These are phyloP conservation scores for Macroramphosus scolopax DNA, from an alignment of 2,797 vertebrate species.

Conservation along the genomic window DNA sequence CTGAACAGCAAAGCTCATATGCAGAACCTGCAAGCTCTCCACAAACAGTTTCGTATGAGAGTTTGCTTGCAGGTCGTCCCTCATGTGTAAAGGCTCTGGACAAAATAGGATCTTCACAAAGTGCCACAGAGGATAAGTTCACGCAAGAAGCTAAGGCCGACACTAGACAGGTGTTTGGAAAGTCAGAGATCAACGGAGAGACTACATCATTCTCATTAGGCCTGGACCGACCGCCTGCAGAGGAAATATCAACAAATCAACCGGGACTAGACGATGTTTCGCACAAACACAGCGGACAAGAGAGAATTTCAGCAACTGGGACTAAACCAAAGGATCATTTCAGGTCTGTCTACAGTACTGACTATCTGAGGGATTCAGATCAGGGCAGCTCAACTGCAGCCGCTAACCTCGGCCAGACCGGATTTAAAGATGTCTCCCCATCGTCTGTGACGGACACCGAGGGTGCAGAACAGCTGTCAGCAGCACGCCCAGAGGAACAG, in stretches of 20 bases:
- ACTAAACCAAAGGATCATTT: too few relatives aligned
- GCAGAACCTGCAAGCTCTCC: constrained; percentile 17
- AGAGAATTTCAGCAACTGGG: neutral
- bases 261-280: neutral
- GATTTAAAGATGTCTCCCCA: neutral
- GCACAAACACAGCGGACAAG: neutral
- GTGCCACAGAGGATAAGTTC: neutral
- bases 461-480: neutral
- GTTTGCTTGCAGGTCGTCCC: too few relatives aligned
- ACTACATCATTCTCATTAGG: constrained; percentile 17
- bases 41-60: too few relatives aligned
- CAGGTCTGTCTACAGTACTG: neutral
- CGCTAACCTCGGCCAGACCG: neutral
- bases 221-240: neutral
- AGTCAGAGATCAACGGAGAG: constrained; percentile 10
- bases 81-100: too few relatives aligned
- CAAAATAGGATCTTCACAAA: neutral
- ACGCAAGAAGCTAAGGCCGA: neutral
- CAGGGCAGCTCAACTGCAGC: constrained; percentile 2
- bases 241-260: constrained; percentile 11
- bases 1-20: constrained; percentile 22
- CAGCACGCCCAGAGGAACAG: accelerated
- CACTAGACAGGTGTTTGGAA: constrained; percentile 3
- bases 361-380: constrained; percentile 5
- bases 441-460: too few relatives aligned